Evolutionary conservation across 2,797 vertebrate genomes (phyloP).

Genomic region (Furcifer pardalis): DNA sequence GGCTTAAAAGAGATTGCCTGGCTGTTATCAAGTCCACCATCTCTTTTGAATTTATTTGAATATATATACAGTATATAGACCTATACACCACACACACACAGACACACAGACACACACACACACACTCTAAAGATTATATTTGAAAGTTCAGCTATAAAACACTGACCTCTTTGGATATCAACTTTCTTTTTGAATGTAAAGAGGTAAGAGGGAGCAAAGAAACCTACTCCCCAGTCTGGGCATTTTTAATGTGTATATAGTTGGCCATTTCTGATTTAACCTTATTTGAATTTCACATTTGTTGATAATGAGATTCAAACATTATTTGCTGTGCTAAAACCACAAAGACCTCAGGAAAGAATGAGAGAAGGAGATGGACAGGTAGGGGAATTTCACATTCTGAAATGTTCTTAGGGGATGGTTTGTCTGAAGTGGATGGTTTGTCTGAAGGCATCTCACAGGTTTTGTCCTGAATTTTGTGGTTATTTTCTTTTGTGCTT

Average conservation of each 20-base stretch:
- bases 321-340: conserved; percentile 44
- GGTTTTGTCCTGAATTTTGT: background rate
- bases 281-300: conserved; percentile 68
- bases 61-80: conserved; percentile 45
- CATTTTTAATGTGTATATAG: conserved; percentile 69
- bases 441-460: background rate
- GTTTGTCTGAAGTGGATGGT: no score
- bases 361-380: background rate
- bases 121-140: conserved; percentile 43
- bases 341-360: conserved; percentile 26
- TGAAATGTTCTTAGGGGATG: background rate
- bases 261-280: conserved; percentile 40
- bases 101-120: conserved; percentile 25
- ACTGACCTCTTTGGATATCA: conserved; percentile 55
- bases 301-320: conserved; percentile 62
- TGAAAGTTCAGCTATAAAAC: conserved; percentile 53
- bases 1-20: conserved; percentile 30
- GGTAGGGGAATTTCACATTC: background rate
- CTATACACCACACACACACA: background rate
- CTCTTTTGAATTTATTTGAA: conserved; percentile 60
- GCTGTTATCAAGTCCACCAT: conserved; percentile 57
- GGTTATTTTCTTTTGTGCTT: background rate
- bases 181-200: conserved; percentile 55
- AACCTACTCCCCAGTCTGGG: conserved; percentile 31
- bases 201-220: conserved; percentile 7